Percentiles rank a stretch among this genome's conserved stretches.
Conservation (phyloP, 2,888 invertebrate species). For the Dugesia japonica region DNA sequence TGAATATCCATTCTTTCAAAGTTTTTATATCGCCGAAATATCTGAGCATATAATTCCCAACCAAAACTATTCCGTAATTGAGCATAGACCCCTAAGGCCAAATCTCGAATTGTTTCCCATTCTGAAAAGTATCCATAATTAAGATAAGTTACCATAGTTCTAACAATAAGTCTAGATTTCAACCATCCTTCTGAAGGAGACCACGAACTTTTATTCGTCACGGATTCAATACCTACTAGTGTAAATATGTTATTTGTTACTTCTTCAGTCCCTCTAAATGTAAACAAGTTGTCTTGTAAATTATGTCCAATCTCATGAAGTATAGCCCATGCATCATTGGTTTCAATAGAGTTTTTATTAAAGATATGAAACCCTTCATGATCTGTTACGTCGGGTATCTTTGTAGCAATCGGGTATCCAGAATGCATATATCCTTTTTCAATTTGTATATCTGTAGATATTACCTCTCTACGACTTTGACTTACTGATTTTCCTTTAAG, state of each 20-base stretch:
- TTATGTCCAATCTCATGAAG: constrained; percentile 39
- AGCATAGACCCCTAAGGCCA: constrained; percentile 37
- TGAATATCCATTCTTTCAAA: neutral
- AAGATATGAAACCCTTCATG: neutral
- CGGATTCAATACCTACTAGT: neutral
- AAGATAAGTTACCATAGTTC: neutral
- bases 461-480: constrained; percentile 23
- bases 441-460: constrained; percentile 30
- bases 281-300: constrained; percentile 37
- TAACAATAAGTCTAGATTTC: neutral
- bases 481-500: constrained; percentile 27
- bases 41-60: constrained; percentile 36
- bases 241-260: constrained; percentile 39
- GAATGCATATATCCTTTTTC: constrained; percentile 37
- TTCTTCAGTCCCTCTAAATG: constrained; percentile 37
- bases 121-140: constrained; percentile 23
- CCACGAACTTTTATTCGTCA: neutral
- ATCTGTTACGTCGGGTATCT: neutral
- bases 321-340: constrained; percentile 37
- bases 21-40: neutral
- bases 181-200: constrained; percentile 17
- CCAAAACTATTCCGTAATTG: constrained; percentile 37
- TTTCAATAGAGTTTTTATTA: neutral
- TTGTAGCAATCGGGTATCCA: constrained; percentile 37
- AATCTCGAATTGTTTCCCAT: constrained; percentile 36